Conservation (phyloP, 2,888 invertebrate genomes). For the Lottia gigantea region DNA sequence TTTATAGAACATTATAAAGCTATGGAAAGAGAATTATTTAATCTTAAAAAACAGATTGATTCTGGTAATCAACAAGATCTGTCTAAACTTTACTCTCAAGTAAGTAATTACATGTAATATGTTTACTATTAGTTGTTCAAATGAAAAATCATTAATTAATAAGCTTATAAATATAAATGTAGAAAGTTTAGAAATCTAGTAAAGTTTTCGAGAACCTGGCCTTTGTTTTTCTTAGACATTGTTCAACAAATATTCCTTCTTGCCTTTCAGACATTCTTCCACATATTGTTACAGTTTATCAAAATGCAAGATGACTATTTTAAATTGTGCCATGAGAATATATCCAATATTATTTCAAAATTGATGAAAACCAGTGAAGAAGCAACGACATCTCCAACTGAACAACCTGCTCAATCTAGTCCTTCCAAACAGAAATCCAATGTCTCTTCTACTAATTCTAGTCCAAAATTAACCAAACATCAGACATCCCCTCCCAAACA, state of each 20-base stretch:
- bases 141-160: too few species aligned
- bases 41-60: slow-evolving; percentile 29
- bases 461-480: slow-evolving; percentile 24
- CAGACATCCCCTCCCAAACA: slow-evolving; percentile 41
- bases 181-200: too few species aligned
- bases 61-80: slow-evolving; percentile 26
- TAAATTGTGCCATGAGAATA: slow-evolving; percentile 45
- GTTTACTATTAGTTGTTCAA: too few species aligned
- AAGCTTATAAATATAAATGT: too few species aligned
- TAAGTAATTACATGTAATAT: slow-evolving; percentile 17
- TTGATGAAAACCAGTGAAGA: slow-evolving; percentile 42
- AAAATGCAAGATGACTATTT: slow-evolving; percentile 56
- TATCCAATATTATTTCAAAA: slow-evolving; percentile 44
- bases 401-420: slow-evolving; percentile 32
- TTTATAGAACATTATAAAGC: slow-evolving; percentile 33
- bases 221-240: too few species aligned
- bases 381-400: slow-evolving; percentile 30
- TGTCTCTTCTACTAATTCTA: slow-evolving; percentile 30
- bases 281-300: slow-evolving; percentile 47
- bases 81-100: slow-evolving; percentile 32
- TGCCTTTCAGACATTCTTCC: slow-evolving; percentile 45
- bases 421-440: slow-evolving; percentile 39
- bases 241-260: background rate
- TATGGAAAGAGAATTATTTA: slow-evolving; percentile 35
- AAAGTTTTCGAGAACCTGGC: too few species aligned